phyloP scores from a whole-genome alignment of 2,888 invertebrate genomes.

The Megamerina dolium region DNA sequence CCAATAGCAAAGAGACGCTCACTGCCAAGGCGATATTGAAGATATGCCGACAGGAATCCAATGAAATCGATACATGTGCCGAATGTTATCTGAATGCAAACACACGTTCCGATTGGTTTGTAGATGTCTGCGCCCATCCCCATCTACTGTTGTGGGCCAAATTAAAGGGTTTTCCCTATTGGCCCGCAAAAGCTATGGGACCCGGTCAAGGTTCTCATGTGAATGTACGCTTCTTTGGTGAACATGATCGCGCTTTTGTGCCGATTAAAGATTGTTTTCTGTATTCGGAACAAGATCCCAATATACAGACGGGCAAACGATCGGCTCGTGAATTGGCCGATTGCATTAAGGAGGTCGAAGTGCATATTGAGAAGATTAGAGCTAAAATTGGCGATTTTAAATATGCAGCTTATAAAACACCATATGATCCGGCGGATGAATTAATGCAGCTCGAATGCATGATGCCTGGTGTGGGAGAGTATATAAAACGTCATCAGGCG shows the following conservation, averaged over 20 bases:
- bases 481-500: constrained; percentile 31
- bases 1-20: constrained; percentile 67
- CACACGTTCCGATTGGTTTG: constrained; percentile 79
- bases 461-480: constrained; percentile 52
- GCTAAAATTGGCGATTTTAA: constrained; percentile 66
- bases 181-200: constrained; percentile 92
- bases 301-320: constrained; percentile 46
- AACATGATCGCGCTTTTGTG: constrained; percentile 91
- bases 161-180: constrained; percentile 91
- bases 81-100: constrained; percentile 87
- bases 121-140: constrained; percentile 83
- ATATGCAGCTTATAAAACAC: constrained; percentile 66
- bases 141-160: constrained; percentile 95
- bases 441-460: constrained; percentile 60
- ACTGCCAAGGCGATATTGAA: constrained; percentile 75
- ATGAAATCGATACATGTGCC: constrained; percentile 88
- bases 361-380: constrained; percentile 68
- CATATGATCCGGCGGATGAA: constrained; percentile 59
- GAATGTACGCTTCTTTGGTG: constrained; percentile 92
- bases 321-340: constrained; percentile 53
- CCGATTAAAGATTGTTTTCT: constrained; percentile 76
- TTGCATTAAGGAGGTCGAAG: constrained; percentile 66
- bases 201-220: constrained; percentile 62
- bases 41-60: constrained; percentile 80
- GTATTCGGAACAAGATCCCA: constrained; percentile 70